Evolutionary conservation across 2,797 vertebrate genomes (phyloP), one percentile per base, ranked within the genome.

Genomic region (Toxotes lorentzi): DNA sequence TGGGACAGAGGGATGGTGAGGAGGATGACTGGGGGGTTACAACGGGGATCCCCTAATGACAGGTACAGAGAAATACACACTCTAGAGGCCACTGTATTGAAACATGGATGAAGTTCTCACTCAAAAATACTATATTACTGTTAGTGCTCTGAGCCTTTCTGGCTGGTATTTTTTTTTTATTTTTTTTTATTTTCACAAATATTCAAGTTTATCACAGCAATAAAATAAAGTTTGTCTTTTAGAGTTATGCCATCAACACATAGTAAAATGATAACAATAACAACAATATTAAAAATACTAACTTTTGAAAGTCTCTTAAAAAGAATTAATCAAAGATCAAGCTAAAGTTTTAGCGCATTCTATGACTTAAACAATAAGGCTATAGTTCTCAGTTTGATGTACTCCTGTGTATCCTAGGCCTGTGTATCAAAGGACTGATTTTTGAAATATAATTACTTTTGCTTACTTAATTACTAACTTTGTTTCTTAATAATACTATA

Each of bases 31-130:
- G 38, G 68, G 68, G 67, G 50, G 76, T 82, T 86, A 85, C 38
- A 79, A 48, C 2, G 5, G 62, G 63, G 65, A 88, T 87, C 64
- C 79, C 82, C 86, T 70, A 40, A 78, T 76, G 76, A 81, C 66
- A 83, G 83, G 62, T 83, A 75, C 21, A 45, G 51, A 30, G 65
- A 5, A 54, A 73, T 30, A 47, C 23, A 27, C 72, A 86, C 89
- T 81, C 91, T 2, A 11, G 84, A 84, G 84, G 78, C 80, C 73
- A 70, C 45, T 19, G 54, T 27, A 62, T 53, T 56, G 64, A 60
- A 79, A 82, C 27, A 65, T 3, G 78, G 38, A 79, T 54, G 6
- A 73, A 75, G 63, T 70, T 82, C 21, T 56, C 48, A 41, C 56
- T 72, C 45, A 64, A 45, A 76, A 76, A 78, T 62, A 65, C 7